phyloP scores from a whole-genome alignment of 1,140 invertebrate genomes.

The Drosophila subpulchrella region DNA sequence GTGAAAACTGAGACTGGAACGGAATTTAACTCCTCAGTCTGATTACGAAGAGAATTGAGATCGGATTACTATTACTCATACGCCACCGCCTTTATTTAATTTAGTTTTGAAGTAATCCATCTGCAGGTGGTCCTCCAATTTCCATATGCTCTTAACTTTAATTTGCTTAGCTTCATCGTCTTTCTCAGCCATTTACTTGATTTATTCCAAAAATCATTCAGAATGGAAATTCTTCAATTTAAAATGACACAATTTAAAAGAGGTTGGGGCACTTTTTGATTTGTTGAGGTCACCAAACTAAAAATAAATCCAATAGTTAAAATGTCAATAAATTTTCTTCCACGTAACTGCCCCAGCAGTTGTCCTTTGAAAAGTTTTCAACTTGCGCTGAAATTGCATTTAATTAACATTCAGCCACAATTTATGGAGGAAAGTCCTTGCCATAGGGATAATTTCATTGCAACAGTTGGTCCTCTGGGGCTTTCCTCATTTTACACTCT shows the following conservation, averaged over 20 bases:
- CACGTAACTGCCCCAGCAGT: neutral
- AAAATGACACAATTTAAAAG: too few species aligned
- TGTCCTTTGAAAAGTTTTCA: constrained; percentile 19
- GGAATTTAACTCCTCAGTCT: neutral
- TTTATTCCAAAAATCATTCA: neutral
- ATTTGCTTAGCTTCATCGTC: too few species aligned
- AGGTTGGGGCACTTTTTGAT: neutral
- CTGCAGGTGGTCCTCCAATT: neutral
- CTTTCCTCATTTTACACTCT: neutral
- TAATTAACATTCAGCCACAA: constrained; percentile 40
- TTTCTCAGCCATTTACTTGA: too few species aligned
- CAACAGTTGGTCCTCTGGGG: constrained; percentile 26
- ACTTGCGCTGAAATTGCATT: constrained; percentile 23
- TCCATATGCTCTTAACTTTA: neutral
- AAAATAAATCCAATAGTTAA: too few species aligned
- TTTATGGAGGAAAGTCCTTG: neutral
- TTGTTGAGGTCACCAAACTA: neutral
- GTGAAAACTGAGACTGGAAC: constrained; percentile 24
- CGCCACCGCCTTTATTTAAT: constrained; percentile 23
- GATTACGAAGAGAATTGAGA: neutral
- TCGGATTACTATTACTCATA: constrained; percentile 32
- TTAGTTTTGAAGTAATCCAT: constrained; percentile 8
- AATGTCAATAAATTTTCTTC: too few species aligned
- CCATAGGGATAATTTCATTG: constrained; percentile 9
- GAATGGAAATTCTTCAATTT: neutral